phyloP scores from a whole-genome alignment of 2,888 invertebrate genomes.

The Alentia gelatinosa region DNA sequence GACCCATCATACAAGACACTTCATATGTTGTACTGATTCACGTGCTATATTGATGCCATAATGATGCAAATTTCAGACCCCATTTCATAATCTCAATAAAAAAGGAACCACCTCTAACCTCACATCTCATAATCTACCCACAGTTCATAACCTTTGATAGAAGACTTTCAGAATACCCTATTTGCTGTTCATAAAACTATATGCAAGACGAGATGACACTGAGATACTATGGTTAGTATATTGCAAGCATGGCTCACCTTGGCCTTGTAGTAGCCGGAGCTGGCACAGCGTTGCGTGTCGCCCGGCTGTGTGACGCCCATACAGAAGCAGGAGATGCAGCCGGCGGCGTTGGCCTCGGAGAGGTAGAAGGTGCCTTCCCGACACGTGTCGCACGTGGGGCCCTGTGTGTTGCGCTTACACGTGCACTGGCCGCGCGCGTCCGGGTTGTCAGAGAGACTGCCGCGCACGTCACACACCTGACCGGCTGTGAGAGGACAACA shows the following conservation, averaged over 20 bases:
- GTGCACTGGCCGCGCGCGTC: constrained; percentile 84
- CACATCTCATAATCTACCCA: no score
- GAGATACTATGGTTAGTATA: no score
- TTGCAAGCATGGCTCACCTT: constrained; percentile 83
- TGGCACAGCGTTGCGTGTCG: constrained; percentile 88
- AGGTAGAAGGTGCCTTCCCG: constrained; percentile 91
- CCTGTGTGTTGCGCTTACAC: constrained; percentile 89
- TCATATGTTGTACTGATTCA: no score
- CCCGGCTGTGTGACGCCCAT: constrained; percentile 92
- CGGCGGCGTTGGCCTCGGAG: constrained; percentile 88
- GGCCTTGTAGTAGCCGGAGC: constrained; percentile 88
- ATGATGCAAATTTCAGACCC: no score
- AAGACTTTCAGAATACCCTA: no score
- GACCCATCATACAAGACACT: no score
- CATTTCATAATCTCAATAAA: no score
- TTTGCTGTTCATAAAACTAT: no score
- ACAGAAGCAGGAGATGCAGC: constrained; percentile 98
- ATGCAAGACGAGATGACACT: no score
- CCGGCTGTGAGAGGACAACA: constrained; percentile 76
- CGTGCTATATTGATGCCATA: no score
- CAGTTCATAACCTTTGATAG: no score
- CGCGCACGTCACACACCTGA: constrained; percentile 87
- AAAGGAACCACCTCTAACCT: no score
- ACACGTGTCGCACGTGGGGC: constrained; percentile 92
- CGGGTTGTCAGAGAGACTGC: constrained; percentile 84